phyloP scores from a whole-genome alignment of 2,113 vertebrate species.

The Eonycteris spelaea region DNA sequence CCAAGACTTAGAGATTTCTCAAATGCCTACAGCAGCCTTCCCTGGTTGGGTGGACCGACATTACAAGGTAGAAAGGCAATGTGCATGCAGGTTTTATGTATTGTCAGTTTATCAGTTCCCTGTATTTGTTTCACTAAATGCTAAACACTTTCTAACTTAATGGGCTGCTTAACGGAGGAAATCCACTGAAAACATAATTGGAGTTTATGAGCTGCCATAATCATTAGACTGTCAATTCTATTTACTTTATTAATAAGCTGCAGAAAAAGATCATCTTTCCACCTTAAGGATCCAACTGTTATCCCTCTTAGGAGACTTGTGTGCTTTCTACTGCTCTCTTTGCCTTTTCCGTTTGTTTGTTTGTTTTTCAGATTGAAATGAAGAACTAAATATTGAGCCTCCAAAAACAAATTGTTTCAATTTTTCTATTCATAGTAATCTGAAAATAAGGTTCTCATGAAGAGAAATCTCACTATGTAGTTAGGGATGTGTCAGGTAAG shows the following conservation, averaged over 20 bases:
- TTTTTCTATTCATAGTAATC: constrained; percentile 15
- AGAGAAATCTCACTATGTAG: neutral
- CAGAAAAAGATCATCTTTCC: neutral
- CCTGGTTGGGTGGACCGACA: neutral
- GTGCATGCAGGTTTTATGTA: neutral
- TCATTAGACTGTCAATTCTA: neutral
- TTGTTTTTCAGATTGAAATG: neutral
- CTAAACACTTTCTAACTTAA: neutral
- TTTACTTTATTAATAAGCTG: constrained; percentile 9
- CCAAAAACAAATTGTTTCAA: constrained; percentile 11
- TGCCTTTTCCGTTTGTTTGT: constrained; percentile 1
- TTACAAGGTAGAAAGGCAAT: neutral
- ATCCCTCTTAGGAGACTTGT: constrained; percentile 38
- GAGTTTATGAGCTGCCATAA: neutral
- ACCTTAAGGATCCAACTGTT: neutral
- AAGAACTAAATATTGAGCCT: constrained; percentile 1
- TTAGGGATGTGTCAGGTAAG: neutral
- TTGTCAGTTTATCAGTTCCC: neutral
- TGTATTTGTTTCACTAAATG: neutral
- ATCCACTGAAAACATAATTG: neutral
- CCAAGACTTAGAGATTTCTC: neutral
- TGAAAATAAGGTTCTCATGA: neutral
- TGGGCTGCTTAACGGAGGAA: neutral
- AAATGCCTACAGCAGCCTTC: neutral
- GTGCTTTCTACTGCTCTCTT: constrained; percentile 75